Evolutionary conservation across 2,113 vertebrate genomes (phyloP).

Genomic region (Bubalus kerabau): DNA sequence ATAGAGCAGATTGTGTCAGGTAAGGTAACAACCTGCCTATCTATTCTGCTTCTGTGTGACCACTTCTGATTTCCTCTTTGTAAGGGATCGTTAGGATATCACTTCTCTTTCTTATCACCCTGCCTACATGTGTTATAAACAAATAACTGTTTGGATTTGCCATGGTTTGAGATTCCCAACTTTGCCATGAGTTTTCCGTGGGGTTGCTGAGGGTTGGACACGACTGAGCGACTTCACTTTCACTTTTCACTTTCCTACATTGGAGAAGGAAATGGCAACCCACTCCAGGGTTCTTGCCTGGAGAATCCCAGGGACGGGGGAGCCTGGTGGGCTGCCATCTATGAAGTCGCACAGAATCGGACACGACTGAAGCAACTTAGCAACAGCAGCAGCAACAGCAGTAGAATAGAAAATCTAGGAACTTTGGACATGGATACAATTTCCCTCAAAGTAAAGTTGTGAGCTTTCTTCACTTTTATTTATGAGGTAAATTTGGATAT

Average conservation of each 20-base stretch:
- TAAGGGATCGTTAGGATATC: background rate
- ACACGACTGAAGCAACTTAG: too few species aligned
- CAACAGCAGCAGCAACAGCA: background rate
- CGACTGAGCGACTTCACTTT: too few species aligned
- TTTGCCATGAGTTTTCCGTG: background rate
- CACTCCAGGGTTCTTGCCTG: too few species aligned
- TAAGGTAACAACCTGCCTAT: background rate
- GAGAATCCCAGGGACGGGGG: too few species aligned
- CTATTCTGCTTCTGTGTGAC: background rate
- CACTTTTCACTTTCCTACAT: too few species aligned
- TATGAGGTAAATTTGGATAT: background rate
- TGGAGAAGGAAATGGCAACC: too few species aligned
- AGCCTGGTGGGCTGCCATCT: too few species aligned
- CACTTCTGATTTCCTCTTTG: background rate
- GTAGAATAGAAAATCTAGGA: background rate
- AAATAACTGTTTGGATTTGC: background rate
- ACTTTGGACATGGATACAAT: background rate
- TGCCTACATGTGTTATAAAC: background rate
- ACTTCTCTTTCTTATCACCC: background rate
- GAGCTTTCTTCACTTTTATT: background rate
- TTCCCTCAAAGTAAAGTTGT: background rate
- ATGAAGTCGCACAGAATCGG: too few species aligned
- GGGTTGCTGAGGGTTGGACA: too few species aligned
- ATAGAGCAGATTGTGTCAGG: too few species aligned
- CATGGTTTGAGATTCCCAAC: background rate